Percentiles rank a stretch among this genome's conserved stretches.
Evolutionary conservation across 2,888 invertebrate species (phyloP).

Genomic region (Piscicola geometra): DNA sequence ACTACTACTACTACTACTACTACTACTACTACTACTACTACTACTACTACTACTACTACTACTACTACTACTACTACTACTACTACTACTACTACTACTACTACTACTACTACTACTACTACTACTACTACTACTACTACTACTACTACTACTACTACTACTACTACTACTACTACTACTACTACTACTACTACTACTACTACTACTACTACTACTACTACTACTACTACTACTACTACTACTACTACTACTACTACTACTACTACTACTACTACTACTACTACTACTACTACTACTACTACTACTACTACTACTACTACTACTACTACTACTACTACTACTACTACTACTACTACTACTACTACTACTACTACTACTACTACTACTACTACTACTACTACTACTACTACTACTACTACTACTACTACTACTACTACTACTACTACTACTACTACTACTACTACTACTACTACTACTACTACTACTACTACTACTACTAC

Average conservation of each 20-base stretch:
- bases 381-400: slow-evolving; percentile 12
- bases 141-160: slow-evolving; percentile 1
- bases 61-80: not conserved
- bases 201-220: not conserved
- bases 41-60: not conserved
- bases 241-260: slow-evolving; percentile 1
- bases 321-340: not conserved
- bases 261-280: not conserved
- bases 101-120: slow-evolving; percentile 21
- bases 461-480: not conserved
- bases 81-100: slow-evolving; percentile 11
- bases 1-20: slow-evolving; percentile 6
- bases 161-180: not conserved
- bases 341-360: slow-evolving; percentile 5
- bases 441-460: not conserved
- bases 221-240: not conserved
- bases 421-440: not conserved
- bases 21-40: slow-evolving; percentile 12
- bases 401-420: slow-evolving; percentile 6
- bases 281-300: not conserved
- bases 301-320: not conserved
- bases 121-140: slow-evolving; percentile 21
- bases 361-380: slow-evolving; percentile 11
- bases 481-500: too few species aligned
- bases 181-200: not conserved